Evolutionary conservation across 1,140 invertebrate genomes (phyloP).

Genomic region (Drosophila paulistorum): DNA sequence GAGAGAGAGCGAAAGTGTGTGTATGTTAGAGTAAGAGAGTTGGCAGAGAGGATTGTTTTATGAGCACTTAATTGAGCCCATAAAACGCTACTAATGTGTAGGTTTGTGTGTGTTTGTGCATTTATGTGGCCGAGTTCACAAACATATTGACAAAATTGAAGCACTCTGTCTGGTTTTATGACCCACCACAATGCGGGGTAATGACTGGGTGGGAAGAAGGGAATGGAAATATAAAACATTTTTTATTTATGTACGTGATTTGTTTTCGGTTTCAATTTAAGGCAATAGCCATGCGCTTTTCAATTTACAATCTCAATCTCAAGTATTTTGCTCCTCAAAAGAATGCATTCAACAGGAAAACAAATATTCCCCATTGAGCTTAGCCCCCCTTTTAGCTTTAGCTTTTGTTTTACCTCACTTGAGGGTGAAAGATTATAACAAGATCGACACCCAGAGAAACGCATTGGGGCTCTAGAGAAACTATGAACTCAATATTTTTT

Average conservation of each 20-base stretch:
- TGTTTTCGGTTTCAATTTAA: slow-evolving; percentile 29
- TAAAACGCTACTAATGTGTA: slow-evolving; percentile 65
- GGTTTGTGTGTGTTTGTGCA: slow-evolving; percentile 23
- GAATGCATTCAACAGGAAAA: slow-evolving; percentile 2
- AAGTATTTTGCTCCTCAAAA: slow-evolving; percentile 35
- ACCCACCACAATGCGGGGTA: slow-evolving; percentile 19
- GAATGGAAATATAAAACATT: slow-evolving; percentile 45
- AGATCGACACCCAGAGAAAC: too few relatives aligned
- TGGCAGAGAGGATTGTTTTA: slow-evolving; percentile 54
- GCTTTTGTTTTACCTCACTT: neutral
- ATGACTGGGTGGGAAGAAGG: neutral
- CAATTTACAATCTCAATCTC: slow-evolving; percentile 43
- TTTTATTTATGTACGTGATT: slow-evolving; percentile 57
- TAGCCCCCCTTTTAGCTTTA: neutral
- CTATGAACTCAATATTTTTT: too few relatives aligned
- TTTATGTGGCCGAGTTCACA: slow-evolving; percentile 28
- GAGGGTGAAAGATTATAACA: too few relatives aligned
- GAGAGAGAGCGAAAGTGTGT: neutral
- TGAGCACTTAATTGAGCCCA: slow-evolving; percentile 67
- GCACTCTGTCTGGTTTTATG: slow-evolving; percentile 19
- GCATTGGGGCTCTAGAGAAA: too few relatives aligned
- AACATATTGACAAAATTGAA: slow-evolving; percentile 46
- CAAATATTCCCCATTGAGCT: slow-evolving; percentile 26
- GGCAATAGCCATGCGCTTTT: slow-evolving; percentile 31
- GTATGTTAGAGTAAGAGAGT: neutral